Evolutionary conservation across 2,888 invertebrate species (phyloP), one percentile per base, ranked within the genome.

Genomic region (Mythimna pallens): DNA sequence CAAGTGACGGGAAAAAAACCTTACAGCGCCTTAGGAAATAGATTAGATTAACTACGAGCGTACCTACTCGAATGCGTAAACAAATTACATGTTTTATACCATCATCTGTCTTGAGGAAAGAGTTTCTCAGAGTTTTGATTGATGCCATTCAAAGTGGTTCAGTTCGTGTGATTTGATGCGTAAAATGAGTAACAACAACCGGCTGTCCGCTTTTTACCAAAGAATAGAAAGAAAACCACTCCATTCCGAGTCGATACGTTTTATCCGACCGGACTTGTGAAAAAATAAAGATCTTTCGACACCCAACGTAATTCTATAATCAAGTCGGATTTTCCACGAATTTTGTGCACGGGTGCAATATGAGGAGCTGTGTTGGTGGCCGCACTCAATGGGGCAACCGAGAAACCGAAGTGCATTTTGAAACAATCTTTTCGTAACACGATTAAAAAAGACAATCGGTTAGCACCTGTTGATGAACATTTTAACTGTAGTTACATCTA

Each of bases 321-420:
- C 90, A 90, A 89, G 90, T 92, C 86, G 87, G 86, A 88, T 90
- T 92, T 95, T 94, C 95, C 89, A 87, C 88, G 95, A 94, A 95
- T 87, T 87, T 88, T 80, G 90, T 76, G 80, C 76, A 78, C 66
- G 83, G 80, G 79, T 89, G 94, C 90, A 95, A 95, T 87, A 86
- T 90, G 95, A 95, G 92, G 92, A 68, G 91, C 92, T 78, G 88
- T 87, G 83, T 86, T 86, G 95, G 95, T 95, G 95, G 95, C 92
- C 95, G 88, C 81, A 86, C 83, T 83, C 86, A 87, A 88, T 88
- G 88, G 80, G 25, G 75, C 84, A 88, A 88, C 83, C 87, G 84
- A 79, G 57, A 22, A 61, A 61, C 61, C 36, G 50, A 78, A 81
- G 68, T 84, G 86, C 79, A 73, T 82, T 84, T 86, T 81, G 85